Percentiles rank a stretch among this genome's conserved stretches.
Conservation (phyloP, 2,888 invertebrate species). For the Agrochola litura region DNA sequence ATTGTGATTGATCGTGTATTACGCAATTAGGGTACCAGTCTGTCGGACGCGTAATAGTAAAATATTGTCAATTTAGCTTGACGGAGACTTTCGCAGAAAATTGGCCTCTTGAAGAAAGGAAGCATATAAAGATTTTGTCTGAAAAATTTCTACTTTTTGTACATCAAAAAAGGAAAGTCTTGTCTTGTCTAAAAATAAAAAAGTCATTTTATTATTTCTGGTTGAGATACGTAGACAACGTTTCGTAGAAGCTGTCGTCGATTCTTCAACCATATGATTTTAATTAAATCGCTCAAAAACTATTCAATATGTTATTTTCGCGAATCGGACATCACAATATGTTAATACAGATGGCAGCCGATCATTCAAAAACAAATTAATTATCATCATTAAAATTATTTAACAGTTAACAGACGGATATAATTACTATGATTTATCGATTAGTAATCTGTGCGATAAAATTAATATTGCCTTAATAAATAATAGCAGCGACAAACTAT, state of each 20-base stretch:
- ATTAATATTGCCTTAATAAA: slow-evolving; percentile 65
- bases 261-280: background rate
- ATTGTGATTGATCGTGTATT: too few species aligned
- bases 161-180: too few species aligned
- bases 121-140: background rate
- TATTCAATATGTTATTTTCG: slow-evolving; percentile 13
- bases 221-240: background rate
- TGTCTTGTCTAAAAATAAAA: too few species aligned
- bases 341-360: slow-evolving; percentile 47
- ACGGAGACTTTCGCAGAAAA: background rate
- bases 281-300: background rate
- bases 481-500: slow-evolving; percentile 64
- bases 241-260: background rate
- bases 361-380: slow-evolving; percentile 52
- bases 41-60: background rate
- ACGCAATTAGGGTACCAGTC: too few species aligned
- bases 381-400: slow-evolving; percentile 54
- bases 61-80: background rate
- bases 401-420: slow-evolving; percentile 53
- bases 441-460: slow-evolving; percentile 65
- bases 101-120: background rate
- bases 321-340: slow-evolving; percentile 6
- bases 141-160: background rate
- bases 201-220: background rate
- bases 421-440: slow-evolving; percentile 69